These are phyloP conservation scores for Philereme vetulata DNA, from an alignment of 2,888 invertebrate genomes.

Conservation along the genomic window DNA sequence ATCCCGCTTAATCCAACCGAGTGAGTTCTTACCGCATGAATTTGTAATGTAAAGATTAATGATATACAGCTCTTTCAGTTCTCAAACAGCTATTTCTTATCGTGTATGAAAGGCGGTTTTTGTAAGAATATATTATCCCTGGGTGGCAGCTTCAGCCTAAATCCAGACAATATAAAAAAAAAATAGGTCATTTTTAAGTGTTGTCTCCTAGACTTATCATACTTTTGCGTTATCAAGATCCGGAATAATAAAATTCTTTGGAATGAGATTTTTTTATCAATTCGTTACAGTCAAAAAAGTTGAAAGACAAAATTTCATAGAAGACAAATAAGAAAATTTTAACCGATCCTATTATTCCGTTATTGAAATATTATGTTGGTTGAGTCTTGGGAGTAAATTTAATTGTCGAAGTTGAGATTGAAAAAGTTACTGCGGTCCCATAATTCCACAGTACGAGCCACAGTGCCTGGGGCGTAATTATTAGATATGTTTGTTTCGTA, in stretches of 20 bases:
- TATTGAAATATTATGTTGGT: slow-evolving; percentile 77
- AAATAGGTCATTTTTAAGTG: no score
- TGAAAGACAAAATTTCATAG: slow-evolving; percentile 37
- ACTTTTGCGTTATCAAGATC: no score
- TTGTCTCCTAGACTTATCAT: no score
- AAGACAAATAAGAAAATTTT: slow-evolving; percentile 46
- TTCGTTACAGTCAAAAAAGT: slow-evolving; percentile 28
- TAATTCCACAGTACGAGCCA: slow-evolving; percentile 69
- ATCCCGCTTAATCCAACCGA: slow-evolving; percentile 80
- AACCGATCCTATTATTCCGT: slow-evolving; percentile 59
- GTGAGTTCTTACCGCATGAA: slow-evolving; percentile 81
- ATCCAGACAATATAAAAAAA: background rate
- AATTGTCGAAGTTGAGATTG: slow-evolving; percentile 81
- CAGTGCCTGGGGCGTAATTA: slow-evolving; percentile 66
- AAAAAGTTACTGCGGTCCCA: slow-evolving; percentile 78
- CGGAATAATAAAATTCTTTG: slow-evolving; percentile 7
- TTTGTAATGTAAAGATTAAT: slow-evolving; percentile 82
- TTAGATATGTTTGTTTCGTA: slow-evolving; percentile 76
- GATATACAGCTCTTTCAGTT: slow-evolving; percentile 62
- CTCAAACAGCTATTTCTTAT: slow-evolving; percentile 58
- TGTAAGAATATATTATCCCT: slow-evolving; percentile 22
- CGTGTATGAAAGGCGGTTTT: slow-evolving; percentile 53
- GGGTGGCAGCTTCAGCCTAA: slow-evolving; percentile 16
- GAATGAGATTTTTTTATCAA: slow-evolving; percentile 11
- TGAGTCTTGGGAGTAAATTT: slow-evolving; percentile 74